Evolutionary conservation across 1,140 invertebrate genomes (phyloP).

Genomic region (Bombus sibiricus): DNA sequence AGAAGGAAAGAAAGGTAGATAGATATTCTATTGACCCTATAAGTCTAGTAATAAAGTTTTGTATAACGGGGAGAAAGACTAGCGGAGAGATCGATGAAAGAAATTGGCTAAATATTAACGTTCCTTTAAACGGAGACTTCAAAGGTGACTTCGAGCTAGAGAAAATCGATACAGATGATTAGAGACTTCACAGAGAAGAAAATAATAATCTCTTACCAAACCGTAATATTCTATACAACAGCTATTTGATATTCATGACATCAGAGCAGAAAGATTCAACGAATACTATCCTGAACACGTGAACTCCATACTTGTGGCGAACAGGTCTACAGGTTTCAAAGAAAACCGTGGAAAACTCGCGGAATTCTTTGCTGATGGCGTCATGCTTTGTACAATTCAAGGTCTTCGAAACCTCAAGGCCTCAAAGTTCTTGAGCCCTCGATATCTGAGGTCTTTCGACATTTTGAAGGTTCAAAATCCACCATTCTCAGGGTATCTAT

Average conservation of each 20-base stretch:
- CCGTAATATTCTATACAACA: not conserved
- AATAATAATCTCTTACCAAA: not conserved
- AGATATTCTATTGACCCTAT: not conserved
- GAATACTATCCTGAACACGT: not conserved
- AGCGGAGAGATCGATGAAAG: not conserved
- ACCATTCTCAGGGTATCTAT: not conserved
- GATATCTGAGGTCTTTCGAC: not conserved
- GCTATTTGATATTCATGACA: not conserved
- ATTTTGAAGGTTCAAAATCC: not conserved
- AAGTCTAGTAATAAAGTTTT: not conserved
- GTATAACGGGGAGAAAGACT: not conserved
- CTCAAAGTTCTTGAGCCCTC: too few relatives aligned
- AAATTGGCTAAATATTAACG: not conserved
- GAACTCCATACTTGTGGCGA: not conserved
- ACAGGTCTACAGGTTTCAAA: not conserved
- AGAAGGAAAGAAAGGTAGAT: not conserved
- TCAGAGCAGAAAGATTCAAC: not conserved
- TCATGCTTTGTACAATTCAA: not conserved
- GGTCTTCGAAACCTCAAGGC: not conserved
- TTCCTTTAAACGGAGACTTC: not conserved
- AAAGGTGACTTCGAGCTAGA: not conserved
- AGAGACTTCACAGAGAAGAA: not conserved
- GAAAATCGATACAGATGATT: not conserved
- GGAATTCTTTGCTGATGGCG: not conserved
- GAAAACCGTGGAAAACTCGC: not conserved